A percentile compares a stretch with the other conserved stretches of the same genome.
Conservation (phyloP, 2,888 invertebrate species). For the Cremastinae sp. region DNA sequence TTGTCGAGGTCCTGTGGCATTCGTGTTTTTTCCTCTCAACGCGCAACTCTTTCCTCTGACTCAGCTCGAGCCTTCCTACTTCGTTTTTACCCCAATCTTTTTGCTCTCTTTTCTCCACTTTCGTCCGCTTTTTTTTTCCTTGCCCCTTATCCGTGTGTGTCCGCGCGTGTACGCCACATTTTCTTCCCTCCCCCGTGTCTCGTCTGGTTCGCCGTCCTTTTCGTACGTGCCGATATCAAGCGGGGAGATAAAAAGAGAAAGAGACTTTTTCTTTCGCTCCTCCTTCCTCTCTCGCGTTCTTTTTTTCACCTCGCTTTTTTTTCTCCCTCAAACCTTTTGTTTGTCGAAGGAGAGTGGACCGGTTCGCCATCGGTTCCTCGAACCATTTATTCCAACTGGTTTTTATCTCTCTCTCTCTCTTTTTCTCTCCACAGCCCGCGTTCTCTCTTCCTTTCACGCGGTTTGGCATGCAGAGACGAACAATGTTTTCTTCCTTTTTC, state of each 20-base stretch:
- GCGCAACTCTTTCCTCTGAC: conserved; percentile 49
- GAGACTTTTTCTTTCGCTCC: conserved; percentile 36
- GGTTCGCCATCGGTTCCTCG: conserved; percentile 74
- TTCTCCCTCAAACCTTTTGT: conserved; percentile 71
- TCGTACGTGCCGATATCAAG: conserved; percentile 43
- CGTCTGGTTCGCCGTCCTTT: conserved; percentile 49
- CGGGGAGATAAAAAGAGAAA: conserved; percentile 11
- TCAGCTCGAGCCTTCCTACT: conserved; percentile 21
- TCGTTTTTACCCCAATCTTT: conserved; percentile 5
- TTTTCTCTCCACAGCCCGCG: neutral
- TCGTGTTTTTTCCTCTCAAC: conserved; percentile 48
- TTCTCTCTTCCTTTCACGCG: conserved; percentile 36
- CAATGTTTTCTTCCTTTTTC: conserved; percentile 43
- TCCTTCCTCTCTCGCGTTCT: conserved; percentile 33
- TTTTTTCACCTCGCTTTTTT: neutral
- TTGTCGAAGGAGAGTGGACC: conserved; percentile 68
- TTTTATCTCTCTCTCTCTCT: conserved; percentile 51
- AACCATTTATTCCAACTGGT: conserved; percentile 74
- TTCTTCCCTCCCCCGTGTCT: conserved; percentile 15
- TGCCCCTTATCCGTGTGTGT: conserved; percentile 10
- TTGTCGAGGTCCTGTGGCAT: conserved; percentile 14
- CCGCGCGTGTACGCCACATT: conserved; percentile 8
- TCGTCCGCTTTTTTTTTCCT: conserved; percentile 24
- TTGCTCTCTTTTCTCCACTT: conserved; percentile 55
- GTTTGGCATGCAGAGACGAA: conserved; percentile 35